phyloP scores from a whole-genome alignment of 2,888 invertebrate species.

The Thelaira solivaga region DNA sequence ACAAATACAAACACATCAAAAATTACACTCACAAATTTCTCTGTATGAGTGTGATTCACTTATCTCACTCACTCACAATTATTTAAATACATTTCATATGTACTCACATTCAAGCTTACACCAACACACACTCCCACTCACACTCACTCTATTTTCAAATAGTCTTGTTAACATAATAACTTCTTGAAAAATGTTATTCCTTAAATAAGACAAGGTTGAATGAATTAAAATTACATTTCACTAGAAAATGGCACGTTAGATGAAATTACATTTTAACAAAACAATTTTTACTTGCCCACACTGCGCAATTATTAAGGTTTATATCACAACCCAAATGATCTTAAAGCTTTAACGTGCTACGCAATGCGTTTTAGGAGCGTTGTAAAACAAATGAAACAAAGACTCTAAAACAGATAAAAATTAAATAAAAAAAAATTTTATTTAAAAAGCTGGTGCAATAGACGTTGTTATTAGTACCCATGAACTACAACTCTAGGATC shows the following conservation, averaged over 20 bases:
- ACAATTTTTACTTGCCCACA: not conserved
- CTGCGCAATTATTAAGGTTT: not conserved
- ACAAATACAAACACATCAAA: not conserved
- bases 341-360: too few species aligned
- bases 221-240: constrained; percentile 55
- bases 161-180: constrained; percentile 49
- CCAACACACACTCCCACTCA: not conserved
- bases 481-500: too few species aligned
- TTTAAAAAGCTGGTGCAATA: too few species aligned
- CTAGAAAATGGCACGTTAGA: not conserved
- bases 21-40: not conserved
- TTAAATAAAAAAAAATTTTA: too few species aligned
- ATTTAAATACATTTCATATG: constrained; percentile 10
- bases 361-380: too few species aligned
- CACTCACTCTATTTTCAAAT: not conserved
- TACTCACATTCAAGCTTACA: too few species aligned
- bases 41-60: too few species aligned
- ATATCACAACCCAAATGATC: too few species aligned
- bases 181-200: constrained; percentile 38
- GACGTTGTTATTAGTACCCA: too few species aligned
- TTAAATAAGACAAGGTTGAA: constrained; percentile 55
- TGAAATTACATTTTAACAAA: not conserved
- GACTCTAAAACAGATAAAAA: too few species aligned
- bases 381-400: too few species aligned
- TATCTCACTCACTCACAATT: not conserved